These are phyloP conservation scores for Aphaenogaster ashmeadi DNA, from an alignment of 1,140 invertebrate genomes.

Conservation along the genomic window DNA sequence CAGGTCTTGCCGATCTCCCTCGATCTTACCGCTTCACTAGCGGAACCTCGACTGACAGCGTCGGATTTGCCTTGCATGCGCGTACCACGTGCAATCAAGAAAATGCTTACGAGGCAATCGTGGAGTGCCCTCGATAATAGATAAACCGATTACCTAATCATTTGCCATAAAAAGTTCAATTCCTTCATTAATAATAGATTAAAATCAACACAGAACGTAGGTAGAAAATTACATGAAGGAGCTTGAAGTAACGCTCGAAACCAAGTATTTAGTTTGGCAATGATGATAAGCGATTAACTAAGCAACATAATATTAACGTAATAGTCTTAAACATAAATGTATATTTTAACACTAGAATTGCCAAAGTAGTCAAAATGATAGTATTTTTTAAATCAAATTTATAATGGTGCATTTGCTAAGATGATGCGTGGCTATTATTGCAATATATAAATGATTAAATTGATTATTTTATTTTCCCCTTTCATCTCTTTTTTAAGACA, in stretches of 20 bases:
- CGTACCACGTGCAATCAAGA: neutral
- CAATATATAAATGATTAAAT: too few species aligned
- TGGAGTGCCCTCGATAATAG: neutral
- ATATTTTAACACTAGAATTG: too few species aligned
- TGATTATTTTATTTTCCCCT: too few species aligned
- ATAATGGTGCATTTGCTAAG: too few species aligned
- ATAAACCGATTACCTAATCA: neutral
- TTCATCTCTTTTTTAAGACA: too few species aligned
- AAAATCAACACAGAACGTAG: neutral
- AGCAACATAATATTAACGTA: neutral
- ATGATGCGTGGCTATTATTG: too few species aligned
- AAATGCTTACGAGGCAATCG: constrained; percentile 27
- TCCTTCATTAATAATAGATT: neutral
- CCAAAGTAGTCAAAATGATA: too few species aligned
- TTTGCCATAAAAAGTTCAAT: constrained; percentile 8
- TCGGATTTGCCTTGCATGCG: neutral
- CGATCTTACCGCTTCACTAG: constrained; percentile 10
- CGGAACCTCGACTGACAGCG: constrained; percentile 31
- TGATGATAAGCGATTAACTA: neutral
- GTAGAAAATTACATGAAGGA: neutral
- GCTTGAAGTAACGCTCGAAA: neutral
- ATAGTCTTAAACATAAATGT: neutral
- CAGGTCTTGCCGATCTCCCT: neutral
- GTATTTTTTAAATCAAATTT: too few species aligned
- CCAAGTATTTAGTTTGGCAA: neutral